A percentile compares a stretch with the other conserved stretches of the same genome.
Conservation (phyloP, 1,140 invertebrate species). For the Homarus americanus region DNA sequence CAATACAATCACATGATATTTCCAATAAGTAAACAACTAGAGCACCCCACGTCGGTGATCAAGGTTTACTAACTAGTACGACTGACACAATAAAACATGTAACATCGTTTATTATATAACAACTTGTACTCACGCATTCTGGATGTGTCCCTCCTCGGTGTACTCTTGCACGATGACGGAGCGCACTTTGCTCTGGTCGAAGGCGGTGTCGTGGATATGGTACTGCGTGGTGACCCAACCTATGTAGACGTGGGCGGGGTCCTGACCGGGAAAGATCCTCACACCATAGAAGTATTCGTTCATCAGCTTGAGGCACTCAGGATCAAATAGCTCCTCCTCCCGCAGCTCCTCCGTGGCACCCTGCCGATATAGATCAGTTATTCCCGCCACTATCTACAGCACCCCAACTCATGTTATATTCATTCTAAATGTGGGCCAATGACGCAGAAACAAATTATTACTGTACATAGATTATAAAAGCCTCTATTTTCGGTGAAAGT, state of each 20-base stretch:
- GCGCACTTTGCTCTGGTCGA: slow-evolving; percentile 92
- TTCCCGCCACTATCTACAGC: too few species aligned
- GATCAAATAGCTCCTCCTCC: slow-evolving; percentile 86
- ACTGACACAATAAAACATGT: too few species aligned
- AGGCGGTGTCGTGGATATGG: slow-evolving; percentile 91
- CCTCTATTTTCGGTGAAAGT: too few species aligned
- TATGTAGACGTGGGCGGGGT: slow-evolving; percentile 97
- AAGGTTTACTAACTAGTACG: too few species aligned
- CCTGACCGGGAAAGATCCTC: slow-evolving; percentile 96
- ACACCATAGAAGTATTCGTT: slow-evolving; percentile 98
- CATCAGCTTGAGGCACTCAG: slow-evolving; percentile 93
- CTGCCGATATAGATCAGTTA: slow-evolving; percentile 16
- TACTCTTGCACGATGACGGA: slow-evolving; percentile 87
- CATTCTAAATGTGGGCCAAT: too few species aligned
- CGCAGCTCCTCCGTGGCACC: slow-evolving; percentile 81
- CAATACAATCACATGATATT: too few species aligned
- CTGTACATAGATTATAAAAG: too few species aligned
- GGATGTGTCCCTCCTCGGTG: slow-evolving; percentile 77
- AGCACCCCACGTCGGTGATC: too few species aligned
- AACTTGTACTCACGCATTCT: slow-evolving; percentile 77
- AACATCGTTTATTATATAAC: too few species aligned
- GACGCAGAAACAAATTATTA: too few species aligned
- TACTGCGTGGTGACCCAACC: slow-evolving; percentile 99
- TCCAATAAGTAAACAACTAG: too few species aligned
- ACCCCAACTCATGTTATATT: not conserved